A percentile compares a stretch with the other conserved stretches of the same genome.
Conservation (phyloP, 2,113 vertebrate species). For the Neolamprologus caudopunctatus region DNA sequence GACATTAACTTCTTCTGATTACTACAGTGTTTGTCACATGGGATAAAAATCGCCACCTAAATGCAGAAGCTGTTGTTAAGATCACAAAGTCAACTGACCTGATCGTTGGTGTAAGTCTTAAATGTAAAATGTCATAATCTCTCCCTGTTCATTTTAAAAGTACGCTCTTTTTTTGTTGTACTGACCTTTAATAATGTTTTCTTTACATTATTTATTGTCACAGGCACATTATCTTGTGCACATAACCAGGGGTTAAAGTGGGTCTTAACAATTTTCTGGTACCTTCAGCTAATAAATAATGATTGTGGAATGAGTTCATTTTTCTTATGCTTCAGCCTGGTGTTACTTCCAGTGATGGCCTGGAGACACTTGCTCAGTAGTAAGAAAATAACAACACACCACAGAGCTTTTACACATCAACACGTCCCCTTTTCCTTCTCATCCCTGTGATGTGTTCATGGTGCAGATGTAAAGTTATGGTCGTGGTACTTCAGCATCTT, state of each 20-base stretch:
- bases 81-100: background rate
- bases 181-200: background rate
- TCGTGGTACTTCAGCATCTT: background rate
- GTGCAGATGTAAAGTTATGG: background rate
- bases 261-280: background rate
- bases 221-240: background rate
- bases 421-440: background rate
- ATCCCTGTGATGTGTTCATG: background rate
- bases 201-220: background rate
- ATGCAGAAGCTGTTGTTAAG: background rate
- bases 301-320: background rate
- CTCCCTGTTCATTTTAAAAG: background rate
- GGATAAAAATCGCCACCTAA: background rate
- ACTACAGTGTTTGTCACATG: background rate
- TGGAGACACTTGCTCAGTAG: background rate
- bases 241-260: background rate
- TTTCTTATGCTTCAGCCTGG: background rate
- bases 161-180: background rate
- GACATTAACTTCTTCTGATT: background rate
- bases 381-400: background rate
- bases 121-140: background rate
- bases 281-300: background rate
- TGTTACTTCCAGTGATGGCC: background rate
- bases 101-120: background rate
- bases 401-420: background rate